Conservation (phyloP, 2,113 vertebrate genomes). For the Taxidea taxus region DNA sequence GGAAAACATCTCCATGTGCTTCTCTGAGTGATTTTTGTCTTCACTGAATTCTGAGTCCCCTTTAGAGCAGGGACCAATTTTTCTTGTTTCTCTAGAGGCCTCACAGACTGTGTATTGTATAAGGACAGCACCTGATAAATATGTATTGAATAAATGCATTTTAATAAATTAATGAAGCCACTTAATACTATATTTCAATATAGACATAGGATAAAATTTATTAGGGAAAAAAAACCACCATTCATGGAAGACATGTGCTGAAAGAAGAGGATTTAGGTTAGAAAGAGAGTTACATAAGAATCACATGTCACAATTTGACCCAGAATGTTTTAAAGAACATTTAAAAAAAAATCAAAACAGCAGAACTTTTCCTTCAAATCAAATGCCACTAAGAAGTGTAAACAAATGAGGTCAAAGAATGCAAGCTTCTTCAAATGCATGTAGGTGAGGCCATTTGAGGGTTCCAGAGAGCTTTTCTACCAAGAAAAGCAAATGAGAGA, state of each 20-base stretch:
- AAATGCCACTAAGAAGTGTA: not conserved
- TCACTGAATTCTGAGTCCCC: not conserved
- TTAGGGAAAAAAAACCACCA: not conserved
- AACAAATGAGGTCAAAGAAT: not conserved
- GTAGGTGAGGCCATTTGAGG: not conserved
- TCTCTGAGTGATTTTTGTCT: not conserved
- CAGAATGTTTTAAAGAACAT: not conserved
- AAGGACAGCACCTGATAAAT: not conserved
- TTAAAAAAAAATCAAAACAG: not conserved
- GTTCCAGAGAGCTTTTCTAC: not conserved
- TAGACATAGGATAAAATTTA: not conserved
- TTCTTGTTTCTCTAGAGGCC: not conserved
- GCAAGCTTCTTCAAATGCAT: not conserved
- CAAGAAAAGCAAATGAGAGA: not conserved
- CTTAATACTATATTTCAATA: not conserved
- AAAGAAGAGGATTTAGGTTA: not conserved
- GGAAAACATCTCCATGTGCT: not conserved
- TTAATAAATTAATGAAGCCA: not conserved
- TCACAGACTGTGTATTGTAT: not conserved
- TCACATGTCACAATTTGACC: not conserved
- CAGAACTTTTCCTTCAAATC: not conserved
- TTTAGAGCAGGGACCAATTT: not conserved
- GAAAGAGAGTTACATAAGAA: not conserved
- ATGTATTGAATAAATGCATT: not conserved
- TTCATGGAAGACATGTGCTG: not conserved